Conservation (phyloP, 2,113 vertebrate genomes). For the Cygnus atratus region DNA sequence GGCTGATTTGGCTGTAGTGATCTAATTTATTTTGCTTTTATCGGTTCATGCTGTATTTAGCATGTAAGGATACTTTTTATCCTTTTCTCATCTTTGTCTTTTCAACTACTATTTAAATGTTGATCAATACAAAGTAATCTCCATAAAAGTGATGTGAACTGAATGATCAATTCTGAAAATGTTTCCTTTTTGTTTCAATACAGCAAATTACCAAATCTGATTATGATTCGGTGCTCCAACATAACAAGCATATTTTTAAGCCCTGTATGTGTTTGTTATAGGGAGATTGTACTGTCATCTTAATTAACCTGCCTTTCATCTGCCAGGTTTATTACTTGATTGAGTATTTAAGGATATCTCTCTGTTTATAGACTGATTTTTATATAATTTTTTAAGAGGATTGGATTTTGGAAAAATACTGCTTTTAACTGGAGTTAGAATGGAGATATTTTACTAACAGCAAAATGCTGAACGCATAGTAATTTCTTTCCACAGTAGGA, state of each 20-base stretch:
- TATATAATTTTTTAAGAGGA: not conserved
- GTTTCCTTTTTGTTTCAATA: conserved; percentile 66
- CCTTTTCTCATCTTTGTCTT: conserved; percentile 57
- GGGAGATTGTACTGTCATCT: conserved; percentile 5
- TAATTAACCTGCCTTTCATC: conserved; percentile 57
- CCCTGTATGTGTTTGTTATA: not conserved
- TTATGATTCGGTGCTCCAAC: conserved; percentile 58
- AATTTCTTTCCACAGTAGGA: not conserved
- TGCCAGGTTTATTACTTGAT: conserved; percentile 49
- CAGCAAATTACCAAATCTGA: conserved; percentile 69
- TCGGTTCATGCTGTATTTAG: conserved; percentile 56
- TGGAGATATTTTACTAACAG: not conserved
- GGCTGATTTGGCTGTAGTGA: conserved; percentile 13
- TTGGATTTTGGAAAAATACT: not conserved
- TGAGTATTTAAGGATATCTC: conserved; percentile 9
- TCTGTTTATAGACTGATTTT: conserved; percentile 11
- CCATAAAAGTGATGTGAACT: conserved; percentile 63
- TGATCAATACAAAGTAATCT: conserved; percentile 72
- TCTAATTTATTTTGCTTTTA: conserved; percentile 64
- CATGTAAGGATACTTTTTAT: conserved; percentile 57
- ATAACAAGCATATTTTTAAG: conserved; percentile 30
- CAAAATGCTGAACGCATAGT: not conserved
- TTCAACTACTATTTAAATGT: conserved; percentile 52
- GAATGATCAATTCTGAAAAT: conserved; percentile 70
- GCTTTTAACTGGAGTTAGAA: not conserved